Base-by-base conservation (phyloP, 2,888 invertebrate genomes). In the Sepiola atlantica region DNA sequence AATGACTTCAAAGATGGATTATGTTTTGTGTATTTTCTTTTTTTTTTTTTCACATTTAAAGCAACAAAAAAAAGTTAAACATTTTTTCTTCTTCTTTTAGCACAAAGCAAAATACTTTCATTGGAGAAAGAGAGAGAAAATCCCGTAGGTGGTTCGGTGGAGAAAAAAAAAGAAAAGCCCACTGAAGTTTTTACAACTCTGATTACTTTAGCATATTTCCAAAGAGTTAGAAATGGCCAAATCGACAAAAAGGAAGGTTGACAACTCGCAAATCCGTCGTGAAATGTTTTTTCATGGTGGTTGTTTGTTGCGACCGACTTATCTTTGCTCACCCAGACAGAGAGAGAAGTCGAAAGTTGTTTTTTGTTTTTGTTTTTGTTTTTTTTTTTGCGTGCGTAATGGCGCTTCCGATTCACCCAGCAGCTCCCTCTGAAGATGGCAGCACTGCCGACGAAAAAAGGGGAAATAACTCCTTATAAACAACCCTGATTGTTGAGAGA, bases 231-330 rank as follows among this genome's bases (percentile, higher is more conserved):
- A 77, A 32, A 21, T n/a, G 77, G 77, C 77, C n/a, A 77, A 77
- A 77, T 77, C 32, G 77, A n/a, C 77, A 77, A 77, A 77, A 77
- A 77, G 77, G 77, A 77, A 77, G 77, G n/a, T 77, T 77, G 32
- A 32, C 12, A 14, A 77, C 12, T 77, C n/a, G 77, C 24, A 77
- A 77, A n/a, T 77, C 77, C 28, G n/a, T 32, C 61, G n/a, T 77
- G n/a, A 77, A 77, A n/a, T 77, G n/a, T 32, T 32, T 77, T 45
- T 77, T 77, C 77, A 77, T 77, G 77, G 77, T 77, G n/a, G 77
- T 32, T 21, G n/a, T 77, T 45, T 77, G 77, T 32, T 32, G 77
- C n/a, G 77, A 77, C 77, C 77, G 77, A 77, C 32, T 77, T 77
- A 16, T n/a, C 77, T n/a, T 32, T 77, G 77, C 77, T 77, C 77